phyloP scores from a whole-genome alignment of 2,113 vertebrate species.

The Jacana jacana region DNA sequence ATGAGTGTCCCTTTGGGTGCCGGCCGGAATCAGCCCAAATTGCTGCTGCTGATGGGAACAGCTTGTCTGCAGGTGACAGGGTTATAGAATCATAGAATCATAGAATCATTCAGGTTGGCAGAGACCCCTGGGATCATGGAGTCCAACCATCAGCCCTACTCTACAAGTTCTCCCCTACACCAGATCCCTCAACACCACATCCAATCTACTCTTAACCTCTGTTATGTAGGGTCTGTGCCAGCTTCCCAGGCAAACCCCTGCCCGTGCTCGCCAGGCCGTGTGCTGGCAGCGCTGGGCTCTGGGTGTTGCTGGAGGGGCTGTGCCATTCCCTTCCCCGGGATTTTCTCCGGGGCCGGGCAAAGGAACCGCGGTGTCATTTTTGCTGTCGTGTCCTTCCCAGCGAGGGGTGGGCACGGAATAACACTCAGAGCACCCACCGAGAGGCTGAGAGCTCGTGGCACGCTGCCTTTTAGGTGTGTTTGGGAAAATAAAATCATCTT shows the following conservation, averaged over 20 bases:
- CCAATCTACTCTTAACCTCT: too few species aligned
- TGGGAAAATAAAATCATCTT: neutral
- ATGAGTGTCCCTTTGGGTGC: neutral
- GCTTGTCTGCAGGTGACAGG: neutral
- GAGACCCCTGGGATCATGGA: too few species aligned
- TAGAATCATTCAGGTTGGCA: too few species aligned
- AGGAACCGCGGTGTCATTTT: neutral
- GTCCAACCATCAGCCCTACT: too few species aligned
- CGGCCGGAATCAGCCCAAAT: neutral
- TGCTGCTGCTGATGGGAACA: neutral
- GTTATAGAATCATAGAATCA: too few species aligned
- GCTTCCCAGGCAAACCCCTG: neutral
- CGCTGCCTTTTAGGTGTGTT: neutral
- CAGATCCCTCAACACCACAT: too few species aligned
- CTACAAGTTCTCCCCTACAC: too few species aligned
- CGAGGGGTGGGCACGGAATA: neutral
- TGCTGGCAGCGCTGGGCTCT: fast-evolving
- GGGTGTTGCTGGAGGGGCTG: neutral
- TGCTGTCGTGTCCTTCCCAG: neutral
- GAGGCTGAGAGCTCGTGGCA: neutral
- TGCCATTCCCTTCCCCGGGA: fast-evolving
- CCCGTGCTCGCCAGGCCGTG: neutral
- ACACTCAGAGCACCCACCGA: fast-evolving
- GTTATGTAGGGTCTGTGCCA: neutral
- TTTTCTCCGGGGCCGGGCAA: neutral